These are phyloP conservation scores for Nothoprocta pentlandii DNA, from an alignment of 2,113 vertebrate genomes.

Conservation along the genomic window DNA sequence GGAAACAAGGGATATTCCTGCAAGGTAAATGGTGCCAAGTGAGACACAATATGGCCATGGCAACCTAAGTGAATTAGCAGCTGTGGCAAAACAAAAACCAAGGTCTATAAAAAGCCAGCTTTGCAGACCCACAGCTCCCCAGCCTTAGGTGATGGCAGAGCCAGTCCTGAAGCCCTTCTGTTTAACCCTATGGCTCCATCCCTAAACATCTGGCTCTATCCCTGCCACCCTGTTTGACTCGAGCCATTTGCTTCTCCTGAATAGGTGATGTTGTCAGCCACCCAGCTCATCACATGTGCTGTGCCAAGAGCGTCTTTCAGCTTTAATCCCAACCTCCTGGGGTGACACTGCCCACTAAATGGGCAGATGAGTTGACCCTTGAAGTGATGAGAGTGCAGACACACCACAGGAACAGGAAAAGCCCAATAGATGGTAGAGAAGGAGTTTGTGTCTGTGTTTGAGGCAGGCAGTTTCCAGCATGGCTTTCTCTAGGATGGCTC, in stretches of 20 bases:
- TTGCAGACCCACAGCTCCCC: background rate
- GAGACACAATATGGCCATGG: background rate
- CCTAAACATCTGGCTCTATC: slow-evolving; percentile 21
- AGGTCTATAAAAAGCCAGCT: background rate
- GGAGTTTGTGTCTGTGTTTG: background rate
- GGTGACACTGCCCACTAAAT: background rate
- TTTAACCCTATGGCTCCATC: slow-evolving; percentile 23
- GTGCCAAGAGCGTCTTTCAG: background rate
- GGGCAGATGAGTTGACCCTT: background rate
- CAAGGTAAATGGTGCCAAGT: background rate
- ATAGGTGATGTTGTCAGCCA: slow-evolving; percentile 6
- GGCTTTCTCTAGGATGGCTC: background rate
- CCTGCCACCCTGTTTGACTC: slow-evolving; percentile 34
- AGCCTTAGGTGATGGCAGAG: background rate
- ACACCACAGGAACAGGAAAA: background rate
- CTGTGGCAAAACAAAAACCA: background rate
- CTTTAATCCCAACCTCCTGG: background rate
- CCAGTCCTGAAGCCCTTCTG: background rate
- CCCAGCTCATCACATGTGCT: background rate
- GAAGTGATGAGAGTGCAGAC: background rate
- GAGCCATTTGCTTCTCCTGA: slow-evolving; percentile 40
- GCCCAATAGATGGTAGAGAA: background rate
- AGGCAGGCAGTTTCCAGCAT: background rate
- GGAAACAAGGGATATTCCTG: background rate
- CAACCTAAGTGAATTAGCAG: background rate